phyloP scores from a whole-genome alignment of 2,888 invertebrate species.

The Eulithis prunata region DNA sequence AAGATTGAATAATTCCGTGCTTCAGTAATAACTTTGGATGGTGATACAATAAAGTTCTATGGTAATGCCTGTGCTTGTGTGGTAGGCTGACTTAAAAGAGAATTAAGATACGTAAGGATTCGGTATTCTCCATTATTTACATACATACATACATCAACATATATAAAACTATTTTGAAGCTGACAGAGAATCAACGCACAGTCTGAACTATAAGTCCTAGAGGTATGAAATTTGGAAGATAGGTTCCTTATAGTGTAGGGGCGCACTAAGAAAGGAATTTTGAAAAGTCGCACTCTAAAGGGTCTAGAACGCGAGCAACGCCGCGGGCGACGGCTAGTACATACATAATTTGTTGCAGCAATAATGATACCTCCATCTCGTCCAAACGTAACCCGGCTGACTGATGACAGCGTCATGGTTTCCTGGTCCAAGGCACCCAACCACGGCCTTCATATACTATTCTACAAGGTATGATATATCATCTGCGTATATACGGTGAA shows the following conservation, averaged over 20 bases:
- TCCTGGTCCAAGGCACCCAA: constrained; percentile 93
- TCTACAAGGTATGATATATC: constrained; percentile 87
- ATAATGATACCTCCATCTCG: constrained; percentile 94
- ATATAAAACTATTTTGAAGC: no score
- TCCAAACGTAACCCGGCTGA: constrained; percentile 93
- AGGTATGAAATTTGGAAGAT: no score
- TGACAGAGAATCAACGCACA: no score
- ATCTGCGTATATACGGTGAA: background rate
- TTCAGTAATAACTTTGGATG: constrained; percentile 17
- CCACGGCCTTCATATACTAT: constrained; percentile 92
- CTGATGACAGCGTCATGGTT: constrained; percentile 96
- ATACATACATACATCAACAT: no score
- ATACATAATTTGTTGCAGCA: constrained; percentile 65
- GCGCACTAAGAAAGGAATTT: no score
- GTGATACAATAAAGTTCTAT: constrained; percentile 5
- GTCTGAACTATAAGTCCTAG: no score
- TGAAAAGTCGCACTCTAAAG: no score
- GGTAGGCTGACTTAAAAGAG: background rate
- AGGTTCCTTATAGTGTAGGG: no score
- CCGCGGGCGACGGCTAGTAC: no score
- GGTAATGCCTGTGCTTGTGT: constrained; percentile 10
- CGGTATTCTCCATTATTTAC: no score
- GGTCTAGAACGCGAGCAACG: no score
- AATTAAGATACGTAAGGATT: no score
- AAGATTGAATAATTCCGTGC: constrained; percentile 28